Percentiles rank a stretch among this genome's conserved stretches.
phyloP scores from a whole-genome alignment of 2,888 invertebrate species.

The Ennomos fuscantarius region DNA sequence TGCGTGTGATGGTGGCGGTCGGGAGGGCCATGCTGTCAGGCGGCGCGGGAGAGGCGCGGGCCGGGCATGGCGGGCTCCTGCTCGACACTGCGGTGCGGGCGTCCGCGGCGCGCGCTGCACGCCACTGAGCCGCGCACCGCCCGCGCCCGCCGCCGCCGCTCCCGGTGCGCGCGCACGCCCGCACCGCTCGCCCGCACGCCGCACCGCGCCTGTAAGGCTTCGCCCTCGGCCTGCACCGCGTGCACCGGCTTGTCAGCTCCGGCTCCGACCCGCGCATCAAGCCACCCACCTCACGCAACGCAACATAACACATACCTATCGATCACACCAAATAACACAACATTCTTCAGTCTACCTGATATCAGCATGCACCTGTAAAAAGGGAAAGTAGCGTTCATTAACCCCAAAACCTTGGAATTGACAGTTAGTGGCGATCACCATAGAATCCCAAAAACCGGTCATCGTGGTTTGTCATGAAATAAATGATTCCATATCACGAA shows the following conservation, averaged over 20 bases:
- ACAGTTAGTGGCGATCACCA: not conserved
- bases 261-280: constrained; percentile 13
- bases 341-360: not conserved
- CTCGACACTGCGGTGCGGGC: constrained; percentile 84
- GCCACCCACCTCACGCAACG: constrained; percentile 57
- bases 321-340: constrained; percentile 7
- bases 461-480: not conserved
- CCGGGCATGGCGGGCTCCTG: constrained; percentile 84
- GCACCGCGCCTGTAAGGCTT: constrained; percentile 14
- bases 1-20: constrained; percentile 84
- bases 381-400: constrained; percentile 3
- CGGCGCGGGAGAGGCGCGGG: constrained; percentile 83
- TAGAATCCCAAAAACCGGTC: constrained; percentile 1
- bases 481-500: constrained; percentile 3
- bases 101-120: constrained; percentile 84
- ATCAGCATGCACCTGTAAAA: constrained; percentile 19
- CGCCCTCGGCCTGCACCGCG: constrained; percentile 28
- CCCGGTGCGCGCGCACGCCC: constrained; percentile 68
- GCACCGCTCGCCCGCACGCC: constrained; percentile 58
- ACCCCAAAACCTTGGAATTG: constrained; percentile 3
- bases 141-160: constrained; percentile 61
- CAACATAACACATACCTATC: constrained; percentile 49
- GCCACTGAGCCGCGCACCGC: constrained; percentile 81
- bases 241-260: constrained; percentile 29
- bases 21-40: constrained; percentile 84